Percentiles rank a stretch among this genome's conserved stretches.
phyloP scores from a whole-genome alignment of 2,888 invertebrate genomes.

The Sericinus montela region DNA sequence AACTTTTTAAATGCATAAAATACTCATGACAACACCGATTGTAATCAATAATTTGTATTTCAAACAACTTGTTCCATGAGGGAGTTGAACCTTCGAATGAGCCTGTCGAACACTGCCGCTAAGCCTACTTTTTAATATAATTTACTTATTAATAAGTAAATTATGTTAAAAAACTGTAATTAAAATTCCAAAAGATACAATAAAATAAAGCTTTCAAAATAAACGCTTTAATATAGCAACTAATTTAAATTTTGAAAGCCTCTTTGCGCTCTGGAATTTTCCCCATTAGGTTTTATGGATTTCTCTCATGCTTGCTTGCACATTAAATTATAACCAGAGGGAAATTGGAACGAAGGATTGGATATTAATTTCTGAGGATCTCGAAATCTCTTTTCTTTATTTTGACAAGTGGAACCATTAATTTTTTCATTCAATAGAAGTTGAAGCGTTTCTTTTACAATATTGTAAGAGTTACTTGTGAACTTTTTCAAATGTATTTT shows the following conservation, averaged over 20 bases:
- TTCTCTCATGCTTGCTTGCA: conserved; percentile 56
- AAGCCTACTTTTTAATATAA: no score
- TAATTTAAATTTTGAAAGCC: conserved; percentile 67
- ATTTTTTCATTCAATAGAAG: conserved; percentile 12
- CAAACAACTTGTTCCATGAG: no score
- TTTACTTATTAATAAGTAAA: no score
- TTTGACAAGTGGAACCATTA: conserved; percentile 29
- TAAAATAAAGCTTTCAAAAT: conserved; percentile 5
- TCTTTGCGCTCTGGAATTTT: conserved; percentile 62
- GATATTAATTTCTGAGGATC: conserved; percentile 54
- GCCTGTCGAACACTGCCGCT: no score
- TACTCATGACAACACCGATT: no score
- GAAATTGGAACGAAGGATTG: conserved; percentile 49
- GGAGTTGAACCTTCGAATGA: no score
- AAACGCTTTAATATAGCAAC: conserved; percentile 41
- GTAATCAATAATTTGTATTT: no score
- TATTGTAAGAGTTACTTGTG: no score
- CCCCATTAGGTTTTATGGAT: conserved; percentile 73
- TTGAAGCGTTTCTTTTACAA: no score
- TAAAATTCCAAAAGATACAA: not conserved
- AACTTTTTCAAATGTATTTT: no score
- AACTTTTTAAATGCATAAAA: no score
- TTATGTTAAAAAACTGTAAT: no score
- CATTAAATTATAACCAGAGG: conserved; percentile 69
- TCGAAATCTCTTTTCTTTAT: conserved; percentile 35